A percentile compares a stretch with the other conserved stretches of the same genome.
Evolutionary conservation across 2,113 vertebrate genomes (phyloP).

Genomic region (Bubalus kerabau): DNA sequence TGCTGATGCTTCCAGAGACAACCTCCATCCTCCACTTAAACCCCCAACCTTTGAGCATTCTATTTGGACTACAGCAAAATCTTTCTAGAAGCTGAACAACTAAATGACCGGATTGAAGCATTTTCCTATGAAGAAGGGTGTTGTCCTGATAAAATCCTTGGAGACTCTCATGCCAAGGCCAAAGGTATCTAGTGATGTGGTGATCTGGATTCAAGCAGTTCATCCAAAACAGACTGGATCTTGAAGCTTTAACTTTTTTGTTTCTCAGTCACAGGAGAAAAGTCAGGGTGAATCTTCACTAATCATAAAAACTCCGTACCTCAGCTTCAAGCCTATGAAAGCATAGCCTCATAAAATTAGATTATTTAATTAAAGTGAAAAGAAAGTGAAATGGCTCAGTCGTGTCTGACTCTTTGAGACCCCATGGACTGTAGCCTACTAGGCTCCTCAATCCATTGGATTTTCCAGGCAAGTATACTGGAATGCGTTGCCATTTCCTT

Average conservation of each 20-base stretch:
- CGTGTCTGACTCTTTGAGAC: too few species aligned
- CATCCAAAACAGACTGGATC: background rate
- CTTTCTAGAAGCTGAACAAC: background rate
- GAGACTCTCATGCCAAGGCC: too few species aligned
- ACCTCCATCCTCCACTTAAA: background rate
- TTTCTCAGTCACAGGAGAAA: background rate
- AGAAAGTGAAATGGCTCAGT: too few species aligned
- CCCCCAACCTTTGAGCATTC: background rate
- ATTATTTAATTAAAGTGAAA: background rate
- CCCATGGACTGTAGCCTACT: too few species aligned
- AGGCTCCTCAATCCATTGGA: too few species aligned
- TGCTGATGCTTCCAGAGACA: background rate
- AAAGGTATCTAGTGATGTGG: background rate
- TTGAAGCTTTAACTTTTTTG: background rate
- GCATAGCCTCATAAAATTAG: background rate
- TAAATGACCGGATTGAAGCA: background rate
- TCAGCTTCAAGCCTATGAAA: background rate
- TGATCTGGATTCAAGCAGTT: background rate
- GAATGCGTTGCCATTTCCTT: too few species aligned
- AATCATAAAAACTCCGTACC: background rate
- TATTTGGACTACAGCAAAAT: background rate
- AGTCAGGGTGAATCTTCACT: background rate
- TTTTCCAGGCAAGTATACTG: too few species aligned
- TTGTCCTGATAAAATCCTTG: background rate
- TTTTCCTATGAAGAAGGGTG: background rate